Conservation (phyloP, 35 echinoderm and acorn worm species). For the Nesometra sesokonis region DNA sequence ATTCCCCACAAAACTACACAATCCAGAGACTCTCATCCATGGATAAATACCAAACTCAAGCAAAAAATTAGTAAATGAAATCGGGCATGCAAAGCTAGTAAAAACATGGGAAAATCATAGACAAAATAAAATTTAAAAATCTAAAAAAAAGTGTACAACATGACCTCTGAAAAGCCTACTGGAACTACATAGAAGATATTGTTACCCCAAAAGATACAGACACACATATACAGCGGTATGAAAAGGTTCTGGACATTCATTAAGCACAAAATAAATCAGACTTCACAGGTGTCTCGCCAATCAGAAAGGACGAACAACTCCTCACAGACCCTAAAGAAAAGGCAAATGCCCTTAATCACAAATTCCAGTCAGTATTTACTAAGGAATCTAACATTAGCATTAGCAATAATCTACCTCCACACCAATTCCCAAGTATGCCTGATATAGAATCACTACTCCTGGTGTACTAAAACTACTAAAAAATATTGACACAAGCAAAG, state of each 20-base stretch:
- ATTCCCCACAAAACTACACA: slow-evolving; percentile 14
- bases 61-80: slow-evolving; percentile 18
- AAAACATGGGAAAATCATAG: too few species aligned
- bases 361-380: slow-evolving; percentile 24
- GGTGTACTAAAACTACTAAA: slow-evolving; percentile 20
- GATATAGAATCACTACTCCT: background rate
- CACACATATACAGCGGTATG: background rate
- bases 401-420: background rate
- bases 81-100: slow-evolving; percentile 3
- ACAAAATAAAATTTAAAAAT: slow-evolving; percentile 1
- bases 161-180: too few species aligned
- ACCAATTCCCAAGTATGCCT: background rate
- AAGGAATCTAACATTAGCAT: background rate
- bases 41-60: slow-evolving; percentile 31
- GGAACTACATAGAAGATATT: too few species aligned
- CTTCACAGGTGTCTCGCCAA: too few species aligned
- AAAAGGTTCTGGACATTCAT: too few species aligned
- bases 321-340: slow-evolving; percentile 14
- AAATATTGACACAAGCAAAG: slow-evolving; percentile 3
- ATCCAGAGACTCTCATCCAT: too few species aligned
- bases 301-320: too few species aligned
- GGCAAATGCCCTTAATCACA: too few species aligned
- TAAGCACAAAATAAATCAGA: too few species aligned
- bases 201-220: too few species aligned
- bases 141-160: too few species aligned